Conservation (phyloP, 2,113 vertebrate species). For the Lamprologus callipterus region DNA sequence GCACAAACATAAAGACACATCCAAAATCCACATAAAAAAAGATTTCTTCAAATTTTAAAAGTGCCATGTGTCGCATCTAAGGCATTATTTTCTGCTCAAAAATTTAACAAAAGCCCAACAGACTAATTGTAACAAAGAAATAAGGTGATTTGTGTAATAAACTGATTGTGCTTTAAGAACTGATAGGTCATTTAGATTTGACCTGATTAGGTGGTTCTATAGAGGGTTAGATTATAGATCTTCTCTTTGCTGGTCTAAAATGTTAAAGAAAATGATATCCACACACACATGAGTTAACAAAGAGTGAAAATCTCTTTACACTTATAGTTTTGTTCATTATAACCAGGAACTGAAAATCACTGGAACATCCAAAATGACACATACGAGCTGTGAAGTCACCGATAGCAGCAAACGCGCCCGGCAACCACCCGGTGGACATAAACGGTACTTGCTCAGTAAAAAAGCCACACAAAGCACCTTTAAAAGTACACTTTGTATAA, state of each 20-base stretch:
- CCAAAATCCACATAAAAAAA: not conserved
- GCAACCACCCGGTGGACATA: not conserved
- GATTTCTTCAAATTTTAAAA: not conserved
- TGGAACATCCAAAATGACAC: not conserved
- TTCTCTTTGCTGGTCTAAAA: not conserved
- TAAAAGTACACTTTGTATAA: not conserved
- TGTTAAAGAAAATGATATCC: not conserved
- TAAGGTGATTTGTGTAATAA: not conserved
- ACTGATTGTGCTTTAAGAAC: not conserved
- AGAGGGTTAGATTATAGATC: not conserved
- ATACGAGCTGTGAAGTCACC: not conserved
- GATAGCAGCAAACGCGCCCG: not conserved
- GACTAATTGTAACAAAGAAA: not conserved
- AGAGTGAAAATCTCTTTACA: not conserved
- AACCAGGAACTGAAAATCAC: not conserved
- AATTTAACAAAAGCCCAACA: not conserved
- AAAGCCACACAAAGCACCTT: slow-evolving; percentile 20
- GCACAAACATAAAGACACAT: not conserved
- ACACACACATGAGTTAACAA: not conserved
- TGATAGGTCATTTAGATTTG: not conserved
- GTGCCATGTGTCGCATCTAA: not conserved
- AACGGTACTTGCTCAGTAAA: not conserved
- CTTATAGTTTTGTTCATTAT: not conserved
- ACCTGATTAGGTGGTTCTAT: not conserved
- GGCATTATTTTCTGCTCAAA: not conserved